These are phyloP conservation scores for Microctenopoma steveboyesi DNA, from an alignment of 2,797 vertebrate genomes.

Conservation along the genomic window DNA sequence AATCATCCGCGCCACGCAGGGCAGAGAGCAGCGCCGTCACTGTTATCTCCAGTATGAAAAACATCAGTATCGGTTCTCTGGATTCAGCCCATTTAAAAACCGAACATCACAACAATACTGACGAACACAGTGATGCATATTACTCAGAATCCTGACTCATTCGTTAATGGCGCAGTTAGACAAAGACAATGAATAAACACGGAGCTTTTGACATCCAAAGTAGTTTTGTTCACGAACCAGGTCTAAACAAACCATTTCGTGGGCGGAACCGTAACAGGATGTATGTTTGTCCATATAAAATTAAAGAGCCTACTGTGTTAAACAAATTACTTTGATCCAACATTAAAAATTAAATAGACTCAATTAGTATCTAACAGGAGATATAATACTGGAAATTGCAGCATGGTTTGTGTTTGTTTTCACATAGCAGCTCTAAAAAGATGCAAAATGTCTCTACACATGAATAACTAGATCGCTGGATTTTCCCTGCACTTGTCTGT, in stretches of 20 bases:
- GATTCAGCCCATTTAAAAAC: slow-evolving; percentile 90
- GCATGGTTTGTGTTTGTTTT: slow-evolving; percentile 39
- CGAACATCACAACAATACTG: slow-evolving; percentile 93
- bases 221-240: slow-evolving; percentile 38
- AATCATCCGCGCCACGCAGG: slow-evolving; percentile 52
- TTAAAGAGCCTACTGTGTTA: slow-evolving; percentile 27
- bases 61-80: slow-evolving; percentile 93
- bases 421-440: slow-evolving; percentile 63
- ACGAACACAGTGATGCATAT: slow-evolving; percentile 74
- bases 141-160: slow-evolving; percentile 28
- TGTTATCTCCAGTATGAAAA: slow-evolving; percentile 71
- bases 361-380: slow-evolving; percentile 32
- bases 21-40: slow-evolving; percentile 52
- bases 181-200: slow-evolving; percentile 19
- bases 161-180: slow-evolving; percentile 28
- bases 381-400: slow-evolving; percentile 59
- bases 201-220: slow-evolving; percentile 38
- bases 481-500: slow-evolving; percentile 79
- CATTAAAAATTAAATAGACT: slow-evolving; percentile 63
- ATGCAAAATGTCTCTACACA: slow-evolving; percentile 77
- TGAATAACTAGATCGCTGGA: slow-evolving; percentile 79
- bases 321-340: slow-evolving; percentile 36
- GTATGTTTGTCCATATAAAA: slow-evolving; percentile 19
- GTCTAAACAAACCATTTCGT: slow-evolving; percentile 27
- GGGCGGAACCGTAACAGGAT: slow-evolving; percentile 30